A percentile compares a stretch with the other conserved stretches of the same genome.
Conservation (phyloP, 2,113 vertebrate species). For the Hylia prasina region DNA sequence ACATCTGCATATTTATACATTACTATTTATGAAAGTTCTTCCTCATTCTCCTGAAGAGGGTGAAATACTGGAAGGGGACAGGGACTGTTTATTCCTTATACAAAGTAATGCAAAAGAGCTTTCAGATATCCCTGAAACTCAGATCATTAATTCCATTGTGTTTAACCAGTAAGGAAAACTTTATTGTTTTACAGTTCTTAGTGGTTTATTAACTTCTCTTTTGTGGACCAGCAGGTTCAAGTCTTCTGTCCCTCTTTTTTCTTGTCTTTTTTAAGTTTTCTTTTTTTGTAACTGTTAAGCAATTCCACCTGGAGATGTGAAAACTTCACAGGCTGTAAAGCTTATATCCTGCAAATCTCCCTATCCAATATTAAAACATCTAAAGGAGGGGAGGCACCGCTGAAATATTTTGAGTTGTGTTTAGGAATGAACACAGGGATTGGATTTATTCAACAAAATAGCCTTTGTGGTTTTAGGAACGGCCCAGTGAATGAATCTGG, state of each 20-base stretch:
- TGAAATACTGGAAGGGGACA: not conserved
- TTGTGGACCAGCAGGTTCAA: not conserved
- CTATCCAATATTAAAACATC: slow-evolving; percentile 31
- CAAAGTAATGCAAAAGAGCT: not conserved
- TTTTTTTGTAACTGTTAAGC: slow-evolving; percentile 28
- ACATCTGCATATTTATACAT: not conserved
- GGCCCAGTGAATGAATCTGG: not conserved
- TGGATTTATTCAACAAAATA: not conserved
- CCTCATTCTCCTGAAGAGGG: not conserved
- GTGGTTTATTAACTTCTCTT: slow-evolving; percentile 6
- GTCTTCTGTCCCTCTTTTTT: not conserved
- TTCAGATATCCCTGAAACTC: not conserved
- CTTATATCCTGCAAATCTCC: slow-evolving; percentile 48
- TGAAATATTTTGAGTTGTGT: slow-evolving; percentile 9
- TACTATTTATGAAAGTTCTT: not conserved
- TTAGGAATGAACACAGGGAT: not conserved
- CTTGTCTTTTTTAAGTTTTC: not conserved
- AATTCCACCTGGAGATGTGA: slow-evolving; percentile 53
- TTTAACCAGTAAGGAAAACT: not conserved
- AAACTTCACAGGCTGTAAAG: slow-evolving; percentile 54
- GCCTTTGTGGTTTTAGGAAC: not conserved
- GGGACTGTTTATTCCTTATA: not conserved
- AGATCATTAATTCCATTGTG: not conserved
- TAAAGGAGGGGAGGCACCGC: not conserved
- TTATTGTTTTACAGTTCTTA: not conserved